Conservation (phyloP, 2,888 invertebrate genomes). For the Plagiodera versicolora region DNA sequence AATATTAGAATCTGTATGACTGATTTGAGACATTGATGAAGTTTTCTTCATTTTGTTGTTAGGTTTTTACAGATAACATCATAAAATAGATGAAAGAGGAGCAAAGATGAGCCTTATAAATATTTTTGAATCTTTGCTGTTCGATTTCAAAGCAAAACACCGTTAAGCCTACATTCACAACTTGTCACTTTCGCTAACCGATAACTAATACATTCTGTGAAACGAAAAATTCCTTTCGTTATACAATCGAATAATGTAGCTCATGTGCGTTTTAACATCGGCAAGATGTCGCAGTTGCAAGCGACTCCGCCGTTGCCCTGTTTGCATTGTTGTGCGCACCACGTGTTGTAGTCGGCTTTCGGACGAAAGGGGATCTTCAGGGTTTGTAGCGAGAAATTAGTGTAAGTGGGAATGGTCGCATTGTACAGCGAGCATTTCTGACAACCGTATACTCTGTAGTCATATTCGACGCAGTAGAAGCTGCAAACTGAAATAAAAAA, state of each 20-base stretch:
- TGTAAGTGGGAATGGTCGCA: slow-evolving; percentile 21
- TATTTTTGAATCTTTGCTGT: no score
- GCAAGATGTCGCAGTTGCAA: slow-evolving; percentile 73
- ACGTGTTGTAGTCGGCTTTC: slow-evolving; percentile 61
- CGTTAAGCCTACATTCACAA: no score
- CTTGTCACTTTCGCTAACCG: no score
- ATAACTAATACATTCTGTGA: no score
- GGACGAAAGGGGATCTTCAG: slow-evolving; percentile 11
- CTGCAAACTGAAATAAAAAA: slow-evolving; percentile 52
- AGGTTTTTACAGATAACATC: no score
- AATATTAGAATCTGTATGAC: no score
- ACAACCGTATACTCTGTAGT: slow-evolving; percentile 50
- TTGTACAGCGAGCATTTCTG: slow-evolving; percentile 57
- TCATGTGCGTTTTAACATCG: slow-evolving; percentile 52
- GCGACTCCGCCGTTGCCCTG: slow-evolving; percentile 74
- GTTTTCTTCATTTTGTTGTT: no score
- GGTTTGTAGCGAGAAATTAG: neutral
- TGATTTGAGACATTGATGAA: no score
- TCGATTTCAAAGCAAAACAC: no score
- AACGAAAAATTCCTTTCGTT: neutral
- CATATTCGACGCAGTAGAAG: slow-evolving; percentile 56
- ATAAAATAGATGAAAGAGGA: no score
- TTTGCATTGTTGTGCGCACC: slow-evolving; percentile 68
- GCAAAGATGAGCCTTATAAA: no score
- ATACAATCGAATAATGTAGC: neutral